These are phyloP conservation scores for Microctenopoma steveboyesi DNA, from an alignment of 2,797 vertebrate species.

Conservation along the genomic window DNA sequence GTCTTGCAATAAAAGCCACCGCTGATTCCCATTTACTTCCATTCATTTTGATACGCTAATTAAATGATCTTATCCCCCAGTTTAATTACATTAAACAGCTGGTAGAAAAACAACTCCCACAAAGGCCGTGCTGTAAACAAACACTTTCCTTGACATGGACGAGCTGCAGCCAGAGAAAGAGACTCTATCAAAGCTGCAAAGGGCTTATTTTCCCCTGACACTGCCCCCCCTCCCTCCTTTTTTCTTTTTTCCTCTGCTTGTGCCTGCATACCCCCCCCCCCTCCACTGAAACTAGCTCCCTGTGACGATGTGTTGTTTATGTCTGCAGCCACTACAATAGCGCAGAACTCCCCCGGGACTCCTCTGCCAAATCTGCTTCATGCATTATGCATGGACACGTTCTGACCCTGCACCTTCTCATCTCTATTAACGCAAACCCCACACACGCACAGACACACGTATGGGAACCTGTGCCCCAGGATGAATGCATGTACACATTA, in stretches of 20 bases:
- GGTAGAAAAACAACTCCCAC: slow-evolving; percentile 62
- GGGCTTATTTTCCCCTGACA: slow-evolving; percentile 65
- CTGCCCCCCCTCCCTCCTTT: slow-evolving; percentile 15
- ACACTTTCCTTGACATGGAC: slow-evolving; percentile 56
- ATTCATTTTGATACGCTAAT: slow-evolving; percentile 68
- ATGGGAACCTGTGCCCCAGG: slow-evolving; percentile 16
- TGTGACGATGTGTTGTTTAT: slow-evolving; percentile 81
- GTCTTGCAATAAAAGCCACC: slow-evolving; percentile 37
- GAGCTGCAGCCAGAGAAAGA: slow-evolving; percentile 78
- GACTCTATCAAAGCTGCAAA: slow-evolving; percentile 68
- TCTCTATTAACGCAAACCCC: slow-evolving; percentile 83
- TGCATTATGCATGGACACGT: slow-evolving; percentile 82
- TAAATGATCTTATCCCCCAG: slow-evolving; percentile 49
- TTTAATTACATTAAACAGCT: slow-evolving; percentile 76
- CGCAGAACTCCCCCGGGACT: slow-evolving; percentile 76
- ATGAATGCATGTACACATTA: slow-evolving; percentile 25
- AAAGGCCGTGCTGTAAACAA: slow-evolving; percentile 73
- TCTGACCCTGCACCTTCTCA: slow-evolving; percentile 81
- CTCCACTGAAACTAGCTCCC: slow-evolving; percentile 69
- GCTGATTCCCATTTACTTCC: slow-evolving; percentile 43
- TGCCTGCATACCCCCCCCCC: slow-evolving; percentile 44
- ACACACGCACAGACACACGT: slow-evolving; percentile 48
- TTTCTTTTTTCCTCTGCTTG: slow-evolving; percentile 39
- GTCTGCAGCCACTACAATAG: slow-evolving; percentile 83
- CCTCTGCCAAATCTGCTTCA: slow-evolving; percentile 81